Percentiles rank a stretch among this genome's conserved stretches.
phyloP scores from a whole-genome alignment of 2,888 invertebrate species.

The Gymnosoma rotundatum region DNA sequence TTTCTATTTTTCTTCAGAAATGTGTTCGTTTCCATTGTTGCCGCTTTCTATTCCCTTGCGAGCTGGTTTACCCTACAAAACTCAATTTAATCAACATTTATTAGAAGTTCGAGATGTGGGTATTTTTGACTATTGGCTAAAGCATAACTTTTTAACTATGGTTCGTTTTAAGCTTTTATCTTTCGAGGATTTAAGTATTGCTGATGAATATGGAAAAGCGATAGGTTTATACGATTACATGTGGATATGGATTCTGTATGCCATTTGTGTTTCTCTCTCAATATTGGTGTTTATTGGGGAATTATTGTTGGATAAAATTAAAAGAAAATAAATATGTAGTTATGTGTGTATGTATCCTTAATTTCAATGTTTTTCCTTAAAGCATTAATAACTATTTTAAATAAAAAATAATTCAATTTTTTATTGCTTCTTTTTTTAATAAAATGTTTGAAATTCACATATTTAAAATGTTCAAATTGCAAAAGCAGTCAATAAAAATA shows the following conservation, averaged over 20 bases:
- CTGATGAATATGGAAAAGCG: constrained; percentile 17
- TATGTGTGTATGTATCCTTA: too few species aligned
- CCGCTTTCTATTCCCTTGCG: constrained; percentile 51
- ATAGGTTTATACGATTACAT: constrained; percentile 47
- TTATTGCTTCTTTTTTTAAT: too few species aligned
- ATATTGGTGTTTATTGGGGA: constrained; percentile 40
- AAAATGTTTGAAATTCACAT: too few species aligned
- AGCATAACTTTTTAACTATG: constrained; percentile 60
- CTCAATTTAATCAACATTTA: constrained; percentile 53
- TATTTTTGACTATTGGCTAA: constrained; percentile 60
- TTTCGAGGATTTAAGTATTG: constrained; percentile 52
- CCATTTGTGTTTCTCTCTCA: not conserved
- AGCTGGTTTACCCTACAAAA: constrained; percentile 60
- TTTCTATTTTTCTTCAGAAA: constrained; percentile 52
- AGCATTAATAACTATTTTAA: too few species aligned
- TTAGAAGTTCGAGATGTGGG: constrained; percentile 63
- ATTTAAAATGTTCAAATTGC: too few species aligned
- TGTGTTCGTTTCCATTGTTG: constrained; percentile 49
- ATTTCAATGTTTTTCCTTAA: too few species aligned
- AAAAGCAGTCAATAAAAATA: too few species aligned
- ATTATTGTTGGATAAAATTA: not conserved
- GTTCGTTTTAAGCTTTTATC: constrained; percentile 48
- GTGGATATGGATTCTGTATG: constrained; percentile 63
- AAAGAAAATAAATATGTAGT: too few species aligned
- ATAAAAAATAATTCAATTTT: too few species aligned